phyloP scores from a whole-genome alignment of 2,797 vertebrate genomes.

The Enteromius thamalakanensis region DNA sequence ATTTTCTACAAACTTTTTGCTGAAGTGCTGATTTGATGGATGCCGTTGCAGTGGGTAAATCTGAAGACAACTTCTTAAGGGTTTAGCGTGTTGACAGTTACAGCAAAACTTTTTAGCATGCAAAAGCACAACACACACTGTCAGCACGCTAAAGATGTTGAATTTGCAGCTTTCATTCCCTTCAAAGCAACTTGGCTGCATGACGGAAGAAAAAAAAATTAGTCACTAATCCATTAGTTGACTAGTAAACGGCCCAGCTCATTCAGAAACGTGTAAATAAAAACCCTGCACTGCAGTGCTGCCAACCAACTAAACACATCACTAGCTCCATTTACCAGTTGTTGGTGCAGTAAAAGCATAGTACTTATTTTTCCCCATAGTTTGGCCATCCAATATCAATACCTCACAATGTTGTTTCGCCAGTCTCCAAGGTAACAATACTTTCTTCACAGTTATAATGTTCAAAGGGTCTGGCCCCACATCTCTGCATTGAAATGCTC shows the following conservation, averaged over 20 bases:
- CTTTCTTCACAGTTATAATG: slow-evolving; percentile 5
- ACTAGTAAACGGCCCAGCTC: neutral
- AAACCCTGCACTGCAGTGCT: neutral
- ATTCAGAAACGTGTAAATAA: neutral
- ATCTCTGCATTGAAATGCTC: slow-evolving; percentile 24
- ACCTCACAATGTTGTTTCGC: neutral
- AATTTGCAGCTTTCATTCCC: neutral
- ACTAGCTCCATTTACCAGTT: neutral
- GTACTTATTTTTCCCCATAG: slow-evolving; percentile 1
- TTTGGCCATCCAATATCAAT: slow-evolving; percentile 17
- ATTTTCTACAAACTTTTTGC: neutral
- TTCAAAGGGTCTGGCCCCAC: neutral
- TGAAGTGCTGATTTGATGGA: neutral
- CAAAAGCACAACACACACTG: neutral
- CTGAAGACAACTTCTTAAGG: neutral
- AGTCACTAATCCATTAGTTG: slow-evolving; percentile 3
- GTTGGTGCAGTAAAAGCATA: neutral
- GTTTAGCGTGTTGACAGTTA: neutral
- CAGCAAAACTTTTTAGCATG: neutral
- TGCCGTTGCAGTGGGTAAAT: neutral
- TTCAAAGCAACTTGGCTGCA: neutral
- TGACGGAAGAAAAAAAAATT: neutral
- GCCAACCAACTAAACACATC: neutral
- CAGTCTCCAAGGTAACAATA: slow-evolving; percentile 16
- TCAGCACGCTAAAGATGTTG: neutral